These are phyloP conservation scores for Caenorhabditis briggsae DNA, from an alignment of 1,140 invertebrate species.

Conservation along the genomic window DNA sequence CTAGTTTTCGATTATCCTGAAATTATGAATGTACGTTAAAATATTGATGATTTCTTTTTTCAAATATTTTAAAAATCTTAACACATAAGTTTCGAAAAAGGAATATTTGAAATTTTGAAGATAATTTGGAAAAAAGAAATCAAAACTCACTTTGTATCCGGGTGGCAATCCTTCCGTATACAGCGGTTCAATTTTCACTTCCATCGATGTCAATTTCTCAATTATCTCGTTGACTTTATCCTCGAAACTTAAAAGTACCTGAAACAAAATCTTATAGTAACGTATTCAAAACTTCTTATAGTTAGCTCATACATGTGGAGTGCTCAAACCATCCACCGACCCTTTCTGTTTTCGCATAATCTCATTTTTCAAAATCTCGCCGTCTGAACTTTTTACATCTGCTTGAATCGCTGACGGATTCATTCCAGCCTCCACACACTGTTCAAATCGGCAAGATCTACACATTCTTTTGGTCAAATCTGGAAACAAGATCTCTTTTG, in stretches of 20 bases:
- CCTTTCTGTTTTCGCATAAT: neutral
- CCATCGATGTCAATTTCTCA: neutral
- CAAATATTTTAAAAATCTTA: too few relatives aligned
- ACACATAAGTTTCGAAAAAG: too few relatives aligned
- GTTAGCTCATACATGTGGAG: neutral
- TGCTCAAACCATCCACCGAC: neutral
- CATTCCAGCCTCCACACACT: slow-evolving; percentile 29
- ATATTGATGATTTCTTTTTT: too few relatives aligned
- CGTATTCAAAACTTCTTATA: too few relatives aligned
- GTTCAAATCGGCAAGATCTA: slow-evolving; percentile 13
- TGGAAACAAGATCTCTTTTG: neutral
- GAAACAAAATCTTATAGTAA: neutral
- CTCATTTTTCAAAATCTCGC: slow-evolving; percentile 11
- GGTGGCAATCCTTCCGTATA: slow-evolving; percentile 9
- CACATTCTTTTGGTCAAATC: slow-evolving; percentile 8
- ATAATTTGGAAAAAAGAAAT: neutral
- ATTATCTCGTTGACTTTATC: slow-evolving; percentile 17
- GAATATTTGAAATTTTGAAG: too few relatives aligned
- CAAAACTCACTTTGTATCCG: neutral
- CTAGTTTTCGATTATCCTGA: neutral
- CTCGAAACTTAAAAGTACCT: neutral
- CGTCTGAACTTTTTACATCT: slow-evolving; percentile 6
- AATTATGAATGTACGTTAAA: neutral
- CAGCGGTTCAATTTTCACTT: neutral
- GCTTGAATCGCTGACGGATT: slow-evolving; percentile 12